These are phyloP conservation scores for Eucriotettix oculatus DNA, from an alignment of 2,888 invertebrate species.

Conservation along the genomic window DNA sequence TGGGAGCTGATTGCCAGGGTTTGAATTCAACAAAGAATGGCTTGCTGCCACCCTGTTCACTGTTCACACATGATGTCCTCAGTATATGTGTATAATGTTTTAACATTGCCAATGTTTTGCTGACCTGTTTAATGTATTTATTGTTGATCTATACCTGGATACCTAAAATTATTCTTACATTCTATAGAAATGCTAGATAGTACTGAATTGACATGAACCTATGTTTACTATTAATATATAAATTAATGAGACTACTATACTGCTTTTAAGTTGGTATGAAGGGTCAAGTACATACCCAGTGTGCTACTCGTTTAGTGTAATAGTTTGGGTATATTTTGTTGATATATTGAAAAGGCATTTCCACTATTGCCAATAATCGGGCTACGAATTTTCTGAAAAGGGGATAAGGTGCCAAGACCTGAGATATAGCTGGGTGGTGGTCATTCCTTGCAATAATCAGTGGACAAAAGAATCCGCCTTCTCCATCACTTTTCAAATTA, in stretches of 20 bases:
- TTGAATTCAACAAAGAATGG: no score
- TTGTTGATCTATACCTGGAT: no score
- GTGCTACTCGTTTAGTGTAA: slow-evolving; percentile 39
- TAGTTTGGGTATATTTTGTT: slow-evolving; percentile 48
- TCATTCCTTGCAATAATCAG: slow-evolving; percentile 37
- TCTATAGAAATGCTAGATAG: neutral
- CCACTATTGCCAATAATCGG: slow-evolving; percentile 38
- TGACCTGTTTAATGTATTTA: no score
- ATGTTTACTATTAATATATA: no score
- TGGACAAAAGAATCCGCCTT: slow-evolving; percentile 49
- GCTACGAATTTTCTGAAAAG: slow-evolving; percentile 44
- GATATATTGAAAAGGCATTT: slow-evolving; percentile 44
- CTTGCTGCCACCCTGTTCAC: no score
- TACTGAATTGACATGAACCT: neutral
- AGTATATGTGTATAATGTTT: no score
- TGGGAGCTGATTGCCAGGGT: no score
- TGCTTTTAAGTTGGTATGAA: no score
- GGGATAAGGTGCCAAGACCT: slow-evolving; percentile 43
- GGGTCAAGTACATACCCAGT: slow-evolving; percentile 32
- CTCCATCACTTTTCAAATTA: slow-evolving; percentile 37
- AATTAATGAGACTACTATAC: no score
- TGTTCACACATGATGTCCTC: no score
- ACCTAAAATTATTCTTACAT: no score
- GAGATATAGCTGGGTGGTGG: slow-evolving; percentile 36
- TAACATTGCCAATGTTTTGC: no score